Evolutionary conservation across 2,113 vertebrate genomes (phyloP).

Genomic region (Cnemophilus loriae): DNA sequence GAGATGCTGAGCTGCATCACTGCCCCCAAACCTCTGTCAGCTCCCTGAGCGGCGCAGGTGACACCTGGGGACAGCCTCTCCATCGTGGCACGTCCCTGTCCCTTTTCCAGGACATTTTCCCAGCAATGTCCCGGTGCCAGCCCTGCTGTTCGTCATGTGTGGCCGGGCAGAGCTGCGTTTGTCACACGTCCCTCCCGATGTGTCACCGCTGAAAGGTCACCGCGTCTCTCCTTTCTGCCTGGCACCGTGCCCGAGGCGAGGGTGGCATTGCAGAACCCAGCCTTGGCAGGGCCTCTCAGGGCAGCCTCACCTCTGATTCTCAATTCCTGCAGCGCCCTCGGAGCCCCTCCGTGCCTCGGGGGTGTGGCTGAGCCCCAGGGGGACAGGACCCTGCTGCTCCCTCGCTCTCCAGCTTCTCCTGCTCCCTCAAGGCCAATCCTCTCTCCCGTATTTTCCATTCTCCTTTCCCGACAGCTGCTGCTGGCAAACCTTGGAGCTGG

Average conservation of each 20-base stretch:
- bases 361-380: fast-evolving
- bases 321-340: not conserved
- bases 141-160: not conserved
- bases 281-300: not conserved
- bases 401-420: not conserved
- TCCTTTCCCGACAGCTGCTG: not conserved
- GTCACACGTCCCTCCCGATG: not conserved
- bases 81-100: not conserved
- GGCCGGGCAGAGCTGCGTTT: not conserved
- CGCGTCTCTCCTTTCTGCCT: not conserved
- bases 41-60: not conserved
- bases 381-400: not conserved
- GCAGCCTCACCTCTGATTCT: not conserved
- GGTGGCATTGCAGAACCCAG: not conserved
- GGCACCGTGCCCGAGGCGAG: not conserved
- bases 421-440: not conserved
- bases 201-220: not conserved
- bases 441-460: not conserved
- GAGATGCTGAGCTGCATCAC: not conserved
- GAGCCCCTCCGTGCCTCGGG: fast-evolving
- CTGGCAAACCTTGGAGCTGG: not conserved
- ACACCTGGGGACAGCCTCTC: not conserved
- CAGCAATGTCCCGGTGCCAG: not conserved
- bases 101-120: not conserved
- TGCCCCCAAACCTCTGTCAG: not conserved